Conservation (phyloP, 2,797 vertebrate genomes). For the Liparis tanakae region DNA sequence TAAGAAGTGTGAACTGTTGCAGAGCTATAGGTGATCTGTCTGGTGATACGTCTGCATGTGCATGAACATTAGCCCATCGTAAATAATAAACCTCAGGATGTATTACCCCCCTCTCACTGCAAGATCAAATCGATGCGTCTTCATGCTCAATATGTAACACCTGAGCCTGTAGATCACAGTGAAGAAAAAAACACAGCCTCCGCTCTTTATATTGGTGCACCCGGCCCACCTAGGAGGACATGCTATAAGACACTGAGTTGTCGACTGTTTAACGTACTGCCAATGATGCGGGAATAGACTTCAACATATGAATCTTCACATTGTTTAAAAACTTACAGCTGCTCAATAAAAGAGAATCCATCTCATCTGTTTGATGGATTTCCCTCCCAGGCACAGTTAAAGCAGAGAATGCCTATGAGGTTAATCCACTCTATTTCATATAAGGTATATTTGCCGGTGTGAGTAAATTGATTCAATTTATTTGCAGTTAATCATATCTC, state of each 20-base stretch:
- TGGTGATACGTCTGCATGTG: conserved; percentile 37
- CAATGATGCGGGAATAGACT: conserved; percentile 51
- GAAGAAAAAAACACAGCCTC: conserved; percentile 45
- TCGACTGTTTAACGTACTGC: conserved; percentile 52
- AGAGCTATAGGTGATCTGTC: conserved; percentile 31
- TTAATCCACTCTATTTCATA: conserved; percentile 25
- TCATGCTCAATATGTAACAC: conserved; percentile 46
- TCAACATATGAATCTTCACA: conserved; percentile 58
- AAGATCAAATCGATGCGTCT: conserved; percentile 61
- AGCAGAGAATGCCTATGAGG: conserved; percentile 45
- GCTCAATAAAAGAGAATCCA: conserved; percentile 53
- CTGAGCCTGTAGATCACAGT: conserved; percentile 39
- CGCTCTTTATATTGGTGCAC: conserved; percentile 26
- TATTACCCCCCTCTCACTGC: conserved; percentile 28
- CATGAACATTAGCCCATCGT: conserved; percentile 30
- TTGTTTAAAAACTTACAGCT: conserved; percentile 52
- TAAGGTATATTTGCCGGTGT: conserved; percentile 22
- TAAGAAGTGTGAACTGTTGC: conserved; percentile 59
- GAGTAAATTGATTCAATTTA: conserved; percentile 53
- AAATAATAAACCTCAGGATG: conserved; percentile 57
- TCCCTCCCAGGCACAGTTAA: conserved; percentile 25
- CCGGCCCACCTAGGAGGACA: conserved; percentile 25
- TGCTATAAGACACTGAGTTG: conserved; percentile 28
- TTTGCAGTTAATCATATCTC: conserved; percentile 47
- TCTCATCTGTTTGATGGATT: conserved; percentile 61